phyloP scores from a whole-genome alignment of 1,140 invertebrate genomes.

The Pantala flavescens region DNA sequence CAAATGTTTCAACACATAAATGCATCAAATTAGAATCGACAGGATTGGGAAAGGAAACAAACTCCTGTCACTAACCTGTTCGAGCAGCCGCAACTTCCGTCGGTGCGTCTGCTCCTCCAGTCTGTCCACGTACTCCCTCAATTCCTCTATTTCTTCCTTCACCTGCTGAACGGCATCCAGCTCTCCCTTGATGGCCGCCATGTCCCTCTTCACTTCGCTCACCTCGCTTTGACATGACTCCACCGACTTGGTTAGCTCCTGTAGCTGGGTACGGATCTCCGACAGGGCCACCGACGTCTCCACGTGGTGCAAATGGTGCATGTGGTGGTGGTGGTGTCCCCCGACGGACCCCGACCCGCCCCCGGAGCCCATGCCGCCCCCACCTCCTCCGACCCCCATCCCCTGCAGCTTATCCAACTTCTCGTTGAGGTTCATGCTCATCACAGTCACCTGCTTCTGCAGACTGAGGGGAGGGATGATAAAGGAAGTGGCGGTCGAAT shows the following conservation, averaged over 20 bases:
- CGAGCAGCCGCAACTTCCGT: slow-evolving; percentile 71
- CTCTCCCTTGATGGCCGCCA: slow-evolving; percentile 88
- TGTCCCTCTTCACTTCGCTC: slow-evolving; percentile 79
- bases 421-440: slow-evolving; percentile 86
- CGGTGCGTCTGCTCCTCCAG: slow-evolving; percentile 79
- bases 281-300: slow-evolving; percentile 81
- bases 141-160: slow-evolving; percentile 85
- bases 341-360: neutral
- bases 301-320: slow-evolving; percentile 48
- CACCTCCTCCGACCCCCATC: slow-evolving; percentile 48
- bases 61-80: slow-evolving; percentile 60
- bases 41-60: too few species aligned
- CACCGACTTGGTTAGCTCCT: slow-evolving; percentile 84
- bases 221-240: slow-evolving; percentile 88
- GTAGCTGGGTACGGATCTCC: slow-evolving; percentile 79
- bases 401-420: slow-evolving; percentile 80
- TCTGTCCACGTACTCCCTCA: slow-evolving; percentile 79
- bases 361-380: neutral
- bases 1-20: too few species aligned
- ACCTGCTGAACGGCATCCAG: slow-evolving; percentile 85
- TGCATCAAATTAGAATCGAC: too few species aligned
- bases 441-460: slow-evolving; percentile 90
- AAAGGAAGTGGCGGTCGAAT: slow-evolving; percentile 22
- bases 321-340: neutral
- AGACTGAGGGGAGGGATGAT: slow-evolving; percentile 48